A percentile compares a stretch with the other conserved stretches of the same genome.
These are phyloP conservation scores for Brenthis daphne DNA, from an alignment of 2,888 invertebrate species.

Conservation along the genomic window DNA sequence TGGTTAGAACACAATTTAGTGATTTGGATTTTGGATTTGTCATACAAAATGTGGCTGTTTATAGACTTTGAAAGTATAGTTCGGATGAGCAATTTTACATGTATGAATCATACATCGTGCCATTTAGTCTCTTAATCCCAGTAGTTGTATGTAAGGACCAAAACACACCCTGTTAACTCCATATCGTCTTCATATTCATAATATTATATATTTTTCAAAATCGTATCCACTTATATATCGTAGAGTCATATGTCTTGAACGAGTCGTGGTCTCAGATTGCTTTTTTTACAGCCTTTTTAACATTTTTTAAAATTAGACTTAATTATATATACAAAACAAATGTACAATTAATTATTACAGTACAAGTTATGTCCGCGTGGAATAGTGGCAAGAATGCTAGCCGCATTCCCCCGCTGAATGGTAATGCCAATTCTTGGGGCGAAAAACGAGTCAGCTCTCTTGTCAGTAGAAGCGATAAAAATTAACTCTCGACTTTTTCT, in stretches of 20 bases:
- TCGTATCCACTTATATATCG: conserved; percentile 27
- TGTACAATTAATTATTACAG: no score
- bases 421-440: no score
- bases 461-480: no score
- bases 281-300: neutral
- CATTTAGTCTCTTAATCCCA: conserved; percentile 35
- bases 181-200: conserved; percentile 55
- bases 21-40: neutral
- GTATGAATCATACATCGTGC: neutral
- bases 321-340: no score
- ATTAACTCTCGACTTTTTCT: no score
- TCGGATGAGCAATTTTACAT: neutral
- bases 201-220: conserved; percentile 38
- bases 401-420: no score
- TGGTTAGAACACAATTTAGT: neutral
- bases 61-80: neutral
- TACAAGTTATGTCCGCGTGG: no score
- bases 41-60: neutral
- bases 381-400: no score
- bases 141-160: conserved; percentile 70
- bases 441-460: no score
- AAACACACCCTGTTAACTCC: conserved; percentile 58
- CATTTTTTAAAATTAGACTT: no score
- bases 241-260: conserved; percentile 22
- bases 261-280: neutral